A percentile compares a stretch with the other conserved stretches of the same genome.
Conservation (phyloP, 2,797 vertebrate genomes). For the Scolopax rusticola region DNA sequence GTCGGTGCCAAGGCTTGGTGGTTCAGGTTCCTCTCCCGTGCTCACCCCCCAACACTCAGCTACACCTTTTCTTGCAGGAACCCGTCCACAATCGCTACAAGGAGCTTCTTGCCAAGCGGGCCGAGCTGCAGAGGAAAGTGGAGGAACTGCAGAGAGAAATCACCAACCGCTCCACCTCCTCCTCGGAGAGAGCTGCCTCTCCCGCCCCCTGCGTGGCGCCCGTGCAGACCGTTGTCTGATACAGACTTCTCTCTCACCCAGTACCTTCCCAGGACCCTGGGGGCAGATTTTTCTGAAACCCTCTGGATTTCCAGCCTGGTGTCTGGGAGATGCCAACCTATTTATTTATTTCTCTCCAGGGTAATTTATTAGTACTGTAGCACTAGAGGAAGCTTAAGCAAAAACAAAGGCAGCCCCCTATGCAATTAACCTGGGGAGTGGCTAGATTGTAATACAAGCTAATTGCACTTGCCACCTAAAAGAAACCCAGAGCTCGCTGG, state of each 20-base stretch:
- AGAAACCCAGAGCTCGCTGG: neutral
- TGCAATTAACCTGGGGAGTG: conserved; percentile 52
- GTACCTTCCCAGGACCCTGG: neutral
- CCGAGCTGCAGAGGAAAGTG: conserved; percentile 94
- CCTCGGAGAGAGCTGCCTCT: conserved; percentile 89
- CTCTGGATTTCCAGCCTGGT: neutral
- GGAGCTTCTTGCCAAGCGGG: conserved; percentile 93
- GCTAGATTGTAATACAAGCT: conserved; percentile 25
- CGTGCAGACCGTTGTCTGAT: conserved; percentile 92
- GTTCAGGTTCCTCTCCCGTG: rapidly evolving
- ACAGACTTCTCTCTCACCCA: rapidly evolving
- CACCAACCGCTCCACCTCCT: conserved; percentile 87
- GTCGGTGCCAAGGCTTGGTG: rapidly evolving
- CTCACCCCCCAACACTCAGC: neutral
- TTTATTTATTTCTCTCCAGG: conserved; percentile 78
- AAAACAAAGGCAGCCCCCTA: conserved; percentile 4
- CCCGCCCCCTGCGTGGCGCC: conserved; percentile 90
- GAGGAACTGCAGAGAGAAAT: conserved; percentile 94
- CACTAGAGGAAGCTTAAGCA: conserved; percentile 52
- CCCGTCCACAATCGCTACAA: conserved; percentile 93
- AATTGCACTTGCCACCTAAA: conserved; percentile 34
- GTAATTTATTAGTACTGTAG: conserved; percentile 73
- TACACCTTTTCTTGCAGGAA: conserved; percentile 79
- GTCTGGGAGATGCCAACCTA: conserved; percentile 58
- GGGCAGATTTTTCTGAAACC: conserved; percentile 35